Conservation (phyloP, 2,888 invertebrate species). For the Campoletis raptor region DNA sequence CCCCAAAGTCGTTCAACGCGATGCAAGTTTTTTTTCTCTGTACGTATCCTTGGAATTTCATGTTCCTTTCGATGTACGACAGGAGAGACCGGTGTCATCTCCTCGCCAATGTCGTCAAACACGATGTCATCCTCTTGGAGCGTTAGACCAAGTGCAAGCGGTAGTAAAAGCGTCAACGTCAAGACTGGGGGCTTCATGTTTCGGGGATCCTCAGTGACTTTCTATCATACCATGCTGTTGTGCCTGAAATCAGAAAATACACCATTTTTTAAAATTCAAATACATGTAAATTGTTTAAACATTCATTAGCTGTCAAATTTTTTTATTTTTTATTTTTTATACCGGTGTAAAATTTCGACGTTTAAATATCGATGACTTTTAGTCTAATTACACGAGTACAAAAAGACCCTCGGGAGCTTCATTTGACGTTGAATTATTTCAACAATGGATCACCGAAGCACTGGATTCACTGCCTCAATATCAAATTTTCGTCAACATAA, state of each 20-base stretch:
- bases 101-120: slow-evolving; percentile 82
- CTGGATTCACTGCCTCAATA: neutral
- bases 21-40: slow-evolving; percentile 55
- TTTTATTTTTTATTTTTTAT: neutral
- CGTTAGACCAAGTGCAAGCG: slow-evolving; percentile 74
- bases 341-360: neutral
- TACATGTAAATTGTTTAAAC: neutral
- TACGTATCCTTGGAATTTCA: slow-evolving; percentile 61
- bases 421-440: neutral
- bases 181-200: slow-evolving; percentile 80
- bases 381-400: neutral
- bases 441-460: neutral
- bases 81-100: slow-evolving; percentile 70
- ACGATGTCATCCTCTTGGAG: slow-evolving; percentile 83
- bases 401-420: neutral
- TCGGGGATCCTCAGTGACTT: slow-evolving; percentile 69
- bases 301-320: neutral
- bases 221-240: slow-evolving; percentile 82
- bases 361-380: neutral
- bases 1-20: slow-evolving; percentile 83
- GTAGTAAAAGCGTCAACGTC: slow-evolving; percentile 75
- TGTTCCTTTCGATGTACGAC: slow-evolving; percentile 62
- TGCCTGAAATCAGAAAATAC: slow-evolving; percentile 70
- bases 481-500: neutral
- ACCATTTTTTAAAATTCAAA: neutral